A percentile compares a stretch with the other conserved stretches of the same genome.
These are phyloP conservation scores for Sebastes vulpes DNA, from an alignment of 2,797 vertebrate species.

Conservation along the genomic window DNA sequence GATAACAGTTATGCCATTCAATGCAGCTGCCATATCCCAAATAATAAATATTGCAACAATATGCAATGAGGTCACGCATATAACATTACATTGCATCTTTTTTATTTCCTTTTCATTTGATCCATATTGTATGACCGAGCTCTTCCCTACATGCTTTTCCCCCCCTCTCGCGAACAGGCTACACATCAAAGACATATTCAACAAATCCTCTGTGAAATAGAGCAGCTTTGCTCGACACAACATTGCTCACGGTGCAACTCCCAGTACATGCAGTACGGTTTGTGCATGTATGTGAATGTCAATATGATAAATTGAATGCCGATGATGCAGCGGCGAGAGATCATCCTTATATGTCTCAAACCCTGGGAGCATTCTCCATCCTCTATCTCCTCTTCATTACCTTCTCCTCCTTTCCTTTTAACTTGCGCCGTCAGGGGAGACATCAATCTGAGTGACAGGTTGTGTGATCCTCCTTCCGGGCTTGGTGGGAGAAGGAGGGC, in stretches of 20 bases:
- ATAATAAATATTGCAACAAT: slow-evolving; percentile 26
- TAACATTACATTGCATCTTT: slow-evolving; percentile 35
- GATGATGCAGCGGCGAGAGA: slow-evolving; percentile 55
- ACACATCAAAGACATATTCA: slow-evolving; percentile 63
- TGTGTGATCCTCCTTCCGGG: slow-evolving; percentile 76
- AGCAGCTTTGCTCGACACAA: slow-evolving; percentile 47
- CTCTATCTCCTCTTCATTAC: slow-evolving; percentile 59
- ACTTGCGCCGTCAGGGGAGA: slow-evolving; percentile 67
- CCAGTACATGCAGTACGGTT: slow-evolving; percentile 12
- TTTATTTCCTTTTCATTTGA: slow-evolving; percentile 51
- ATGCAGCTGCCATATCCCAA: background rate
- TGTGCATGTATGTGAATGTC: slow-evolving; percentile 41
- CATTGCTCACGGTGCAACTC: slow-evolving; percentile 35
- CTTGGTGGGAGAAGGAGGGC: slow-evolving; percentile 67
- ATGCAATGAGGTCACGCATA: slow-evolving; percentile 15
- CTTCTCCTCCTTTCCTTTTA: slow-evolving; percentile 69
- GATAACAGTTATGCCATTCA: slow-evolving; percentile 5
- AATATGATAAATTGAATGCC: slow-evolving; percentile 49
- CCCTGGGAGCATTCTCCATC: slow-evolving; percentile 41
- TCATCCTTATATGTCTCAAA: slow-evolving; percentile 42
- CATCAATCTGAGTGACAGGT: slow-evolving; percentile 77
- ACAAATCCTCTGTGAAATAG: slow-evolving; percentile 57
- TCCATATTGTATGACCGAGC: slow-evolving; percentile 43
- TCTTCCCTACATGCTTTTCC: slow-evolving; percentile 3
- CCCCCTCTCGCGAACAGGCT: slow-evolving; percentile 8